Conservation (phyloP, 2,888 invertebrate species). For the Capitulum mitella region DNA sequence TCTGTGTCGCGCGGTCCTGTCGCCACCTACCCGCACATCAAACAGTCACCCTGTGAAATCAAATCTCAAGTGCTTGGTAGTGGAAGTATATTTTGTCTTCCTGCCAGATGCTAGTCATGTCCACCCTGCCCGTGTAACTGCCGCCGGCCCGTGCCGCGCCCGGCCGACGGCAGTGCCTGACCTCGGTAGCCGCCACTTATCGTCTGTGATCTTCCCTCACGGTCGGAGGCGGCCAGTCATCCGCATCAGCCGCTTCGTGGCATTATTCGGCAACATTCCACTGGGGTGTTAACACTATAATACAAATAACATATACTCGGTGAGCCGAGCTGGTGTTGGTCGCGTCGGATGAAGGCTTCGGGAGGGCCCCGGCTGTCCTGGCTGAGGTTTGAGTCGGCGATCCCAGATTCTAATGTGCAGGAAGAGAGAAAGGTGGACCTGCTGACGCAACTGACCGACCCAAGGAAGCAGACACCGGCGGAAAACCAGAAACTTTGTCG, state of each 20-base stretch:
- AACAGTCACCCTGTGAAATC: constrained; percentile 11
- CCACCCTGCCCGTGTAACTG: background rate
- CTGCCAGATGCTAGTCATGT: constrained; percentile 18
- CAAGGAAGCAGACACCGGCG: too few species aligned
- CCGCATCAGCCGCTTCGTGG: background rate
- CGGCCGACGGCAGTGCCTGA: background rate
- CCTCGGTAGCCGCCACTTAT: background rate
- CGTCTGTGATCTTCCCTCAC: background rate
- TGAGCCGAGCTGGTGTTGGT: too few species aligned
- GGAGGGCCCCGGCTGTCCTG: too few species aligned
- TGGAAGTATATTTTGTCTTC: constrained; percentile 22
- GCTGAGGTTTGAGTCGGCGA: too few species aligned
- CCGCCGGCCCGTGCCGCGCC: background rate
- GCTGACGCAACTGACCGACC: too few species aligned
- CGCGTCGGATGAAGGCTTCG: too few species aligned
- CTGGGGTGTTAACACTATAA: background rate
- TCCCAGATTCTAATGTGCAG: too few species aligned
- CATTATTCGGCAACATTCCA: constrained; percentile 16
- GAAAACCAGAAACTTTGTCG: too few species aligned
- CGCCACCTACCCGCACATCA: constrained; percentile 7
- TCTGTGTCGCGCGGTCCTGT: background rate
- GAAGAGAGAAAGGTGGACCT: too few species aligned
- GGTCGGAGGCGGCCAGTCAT: background rate
- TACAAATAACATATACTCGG: background rate
- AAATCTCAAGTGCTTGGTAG: constrained; percentile 22